Evolutionary conservation across 2,113 vertebrate genomes (phyloP).

Genomic region (Egretta garzetta): DNA sequence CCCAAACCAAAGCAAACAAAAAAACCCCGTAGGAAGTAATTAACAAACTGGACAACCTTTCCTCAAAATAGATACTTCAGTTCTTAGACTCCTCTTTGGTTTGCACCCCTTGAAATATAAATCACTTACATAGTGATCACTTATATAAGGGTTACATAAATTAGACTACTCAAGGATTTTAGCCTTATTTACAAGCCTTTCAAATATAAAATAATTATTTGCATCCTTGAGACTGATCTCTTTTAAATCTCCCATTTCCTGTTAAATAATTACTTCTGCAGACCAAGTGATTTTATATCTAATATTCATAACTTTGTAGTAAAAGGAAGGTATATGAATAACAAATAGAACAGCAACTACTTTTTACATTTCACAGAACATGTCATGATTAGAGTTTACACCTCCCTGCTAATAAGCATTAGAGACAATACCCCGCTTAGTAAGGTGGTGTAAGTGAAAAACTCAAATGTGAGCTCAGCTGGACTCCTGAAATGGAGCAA

Average conservation of each 20-base stretch:
- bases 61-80: not conserved
- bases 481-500: not conserved
- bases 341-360: not conserved
- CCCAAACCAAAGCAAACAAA: not conserved
- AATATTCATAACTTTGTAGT: not conserved
- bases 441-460: not conserved
- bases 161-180: not conserved
- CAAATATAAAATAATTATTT: not conserved
- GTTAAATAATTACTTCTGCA: not conserved
- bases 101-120: not conserved
- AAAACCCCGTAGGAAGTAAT: not conserved
- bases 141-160: not conserved
- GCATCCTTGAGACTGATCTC: not conserved
- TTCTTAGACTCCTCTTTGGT: not conserved
- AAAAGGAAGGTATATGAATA: not conserved
- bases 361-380: not conserved
- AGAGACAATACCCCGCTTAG: not conserved
- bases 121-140: not conserved
- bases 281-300: not conserved
- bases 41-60: not conserved
- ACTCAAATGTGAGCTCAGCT: not conserved
- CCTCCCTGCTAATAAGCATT: not conserved
- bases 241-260: not conserved
- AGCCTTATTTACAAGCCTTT: not conserved
- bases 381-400: not conserved